Base-by-base conservation (phyloP, 1,140 invertebrate species). In the Agraylea sexmaculata region DNA sequence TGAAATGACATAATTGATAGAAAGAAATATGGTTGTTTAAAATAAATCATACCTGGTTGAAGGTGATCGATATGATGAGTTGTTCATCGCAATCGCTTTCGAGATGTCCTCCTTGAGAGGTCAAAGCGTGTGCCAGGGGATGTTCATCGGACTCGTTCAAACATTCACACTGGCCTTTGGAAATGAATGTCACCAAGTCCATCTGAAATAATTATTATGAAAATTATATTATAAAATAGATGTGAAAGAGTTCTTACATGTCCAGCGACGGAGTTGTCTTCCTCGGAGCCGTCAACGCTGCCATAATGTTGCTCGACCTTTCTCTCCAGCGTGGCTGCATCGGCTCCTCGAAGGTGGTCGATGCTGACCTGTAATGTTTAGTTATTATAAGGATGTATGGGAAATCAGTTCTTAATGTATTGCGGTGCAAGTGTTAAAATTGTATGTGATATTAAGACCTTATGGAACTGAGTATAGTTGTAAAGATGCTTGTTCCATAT, bases 121-220 rank as follows among this genome's bases (percentile, higher is more conserved):
- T 74, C 13, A 98, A 67, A 50, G 77, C 78, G 51, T 87, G 76
- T 13, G 66, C 57, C 29, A 97, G 67, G 31, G 80, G 77, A 66
- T 97, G 90, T 37, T 95, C 83, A 66, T 97, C 92, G 10, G 84
- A 77, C 64, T 97, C 93, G 69, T 99, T 99, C 25, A 99, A 68
- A 61, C 94, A 97, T 68, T 98, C 95, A 64, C 89, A 93, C 51
- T 86, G 78, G 47, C 74, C 72, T 64, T 90, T 91, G 29, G 75
- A 74, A 42, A 99, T 88, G 53, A 96, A 90, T 23, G 78, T 72
- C 33, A 58, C 66, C 13, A 98, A 62, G 63, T 99, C 92, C 77
- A 94, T 87, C 87, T 96, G 69, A 21, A 66, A 57, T 43, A 45
- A 48, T 42, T 41, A 44, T 39, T 43, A 45, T 36, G 44, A 23